Percentiles rank a stretch among this genome's conserved stretches.
phyloP scores from a whole-genome alignment of 2,888 invertebrate genomes.

The Choreutis nemorana region DNA sequence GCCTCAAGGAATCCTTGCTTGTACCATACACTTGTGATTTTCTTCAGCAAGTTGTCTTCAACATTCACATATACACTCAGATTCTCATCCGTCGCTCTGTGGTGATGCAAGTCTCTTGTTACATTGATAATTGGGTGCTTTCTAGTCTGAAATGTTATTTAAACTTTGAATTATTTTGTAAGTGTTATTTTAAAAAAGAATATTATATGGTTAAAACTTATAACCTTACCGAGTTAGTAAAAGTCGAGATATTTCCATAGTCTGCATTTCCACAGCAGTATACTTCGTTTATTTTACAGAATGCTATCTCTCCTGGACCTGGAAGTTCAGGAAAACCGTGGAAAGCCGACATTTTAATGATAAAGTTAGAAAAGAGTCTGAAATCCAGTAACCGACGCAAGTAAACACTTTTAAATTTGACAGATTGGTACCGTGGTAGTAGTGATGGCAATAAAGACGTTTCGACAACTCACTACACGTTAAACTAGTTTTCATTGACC shows the following conservation, averaged over 20 bases:
- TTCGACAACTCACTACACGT: too few species aligned
- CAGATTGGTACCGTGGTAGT: too few species aligned
- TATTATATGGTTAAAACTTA: conserved; percentile 7
- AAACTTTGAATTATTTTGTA: background rate
- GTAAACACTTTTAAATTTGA: background rate
- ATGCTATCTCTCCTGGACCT: conserved; percentile 57
- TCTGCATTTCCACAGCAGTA: conserved; percentile 65
- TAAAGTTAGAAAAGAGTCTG: conserved; percentile 6
- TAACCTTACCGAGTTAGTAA: conserved; percentile 68
- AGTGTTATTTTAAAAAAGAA: conserved; percentile 1
- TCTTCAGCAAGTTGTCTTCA: conserved; percentile 76
- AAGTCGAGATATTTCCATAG: conserved; percentile 63
- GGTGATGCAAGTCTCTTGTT: conserved; percentile 69
- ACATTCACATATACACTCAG: conserved; percentile 67
- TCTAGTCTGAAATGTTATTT: conserved; percentile 50
- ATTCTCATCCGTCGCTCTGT: conserved; percentile 63
- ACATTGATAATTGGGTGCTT: conserved; percentile 76
- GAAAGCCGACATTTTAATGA: conserved; percentile 52
- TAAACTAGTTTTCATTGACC: too few species aligned
- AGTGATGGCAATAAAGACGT: too few species aligned
- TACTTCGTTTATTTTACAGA: conserved; percentile 71
- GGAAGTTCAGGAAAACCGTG: conserved; percentile 60
- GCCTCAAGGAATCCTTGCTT: conserved; percentile 79
- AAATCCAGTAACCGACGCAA: too few species aligned
- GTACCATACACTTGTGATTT: conserved; percentile 77